A percentile compares a stretch with the other conserved stretches of the same genome.
phyloP scores from a whole-genome alignment of 2,797 vertebrate genomes.

The Periophthalmus magnuspinnatus region DNA sequence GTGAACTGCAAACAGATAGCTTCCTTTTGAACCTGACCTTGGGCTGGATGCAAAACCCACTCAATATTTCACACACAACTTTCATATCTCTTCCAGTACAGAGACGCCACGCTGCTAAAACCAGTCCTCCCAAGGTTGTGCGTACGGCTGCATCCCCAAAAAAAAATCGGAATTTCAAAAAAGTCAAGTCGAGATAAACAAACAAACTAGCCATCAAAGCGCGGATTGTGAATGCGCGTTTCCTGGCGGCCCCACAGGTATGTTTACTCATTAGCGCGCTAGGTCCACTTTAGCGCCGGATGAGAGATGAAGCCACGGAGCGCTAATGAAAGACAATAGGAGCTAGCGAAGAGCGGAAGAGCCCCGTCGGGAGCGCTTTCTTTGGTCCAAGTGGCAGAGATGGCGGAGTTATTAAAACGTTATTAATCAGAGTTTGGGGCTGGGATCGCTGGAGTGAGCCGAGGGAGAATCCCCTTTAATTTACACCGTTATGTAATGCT shows the following conservation, averaged over 20 bases:
- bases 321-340: slow-evolving; percentile 73
- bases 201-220: slow-evolving; percentile 55
- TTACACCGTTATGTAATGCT: background rate
- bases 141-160: slow-evolving; percentile 32
- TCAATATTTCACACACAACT: slow-evolving; percentile 54
- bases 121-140: slow-evolving; percentile 30
- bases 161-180: slow-evolving; percentile 8
- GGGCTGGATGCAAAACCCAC: slow-evolving; percentile 46
- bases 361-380: slow-evolving; percentile 52
- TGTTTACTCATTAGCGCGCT: slow-evolving; percentile 68
- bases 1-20: slow-evolving; percentile 40
- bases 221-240: slow-evolving; percentile 19
- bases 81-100: slow-evolving; percentile 37
- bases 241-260: slow-evolving; percentile 49
- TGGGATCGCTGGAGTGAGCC: slow-evolving; percentile 31
- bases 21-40: slow-evolving; percentile 64
- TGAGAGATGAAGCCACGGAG: slow-evolving; percentile 62
- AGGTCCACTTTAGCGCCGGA: slow-evolving; percentile 48
- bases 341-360: slow-evolving; percentile 46
- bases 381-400: slow-evolving; percentile 30
- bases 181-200: slow-evolving; percentile 39
- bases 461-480: slow-evolving; percentile 5
- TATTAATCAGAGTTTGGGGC: slow-evolving; percentile 66
- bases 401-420: slow-evolving; percentile 62
- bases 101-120: slow-evolving; percentile 21